Percentiles rank a stretch among this genome's conserved stretches.
phyloP scores from a whole-genome alignment of 2,113 vertebrate genomes.

The Sebastes fasciatus region DNA sequence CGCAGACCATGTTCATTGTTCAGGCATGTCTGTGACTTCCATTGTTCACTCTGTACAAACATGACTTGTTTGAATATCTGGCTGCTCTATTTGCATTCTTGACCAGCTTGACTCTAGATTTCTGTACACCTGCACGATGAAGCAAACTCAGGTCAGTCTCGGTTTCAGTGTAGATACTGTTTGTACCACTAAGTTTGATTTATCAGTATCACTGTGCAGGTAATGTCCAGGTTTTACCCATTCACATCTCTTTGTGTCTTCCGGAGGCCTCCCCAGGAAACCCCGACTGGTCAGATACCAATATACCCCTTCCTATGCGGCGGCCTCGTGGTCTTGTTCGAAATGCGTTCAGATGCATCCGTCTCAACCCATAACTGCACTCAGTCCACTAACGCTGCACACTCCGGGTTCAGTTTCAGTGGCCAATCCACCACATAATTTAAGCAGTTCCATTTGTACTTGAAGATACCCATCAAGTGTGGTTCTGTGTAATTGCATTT shows the following conservation, averaged over 20 bases:
- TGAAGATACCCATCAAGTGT: conserved; percentile 65
- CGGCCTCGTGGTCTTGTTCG: conserved; percentile 55
- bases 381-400: conserved; percentile 48
- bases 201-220: neutral
- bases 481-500: conserved; percentile 77
- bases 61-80: conserved; percentile 33
- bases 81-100: conserved; percentile 34
- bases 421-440: conserved; percentile 67
- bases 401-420: conserved; percentile 48
- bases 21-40: neutral
- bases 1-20: neutral
- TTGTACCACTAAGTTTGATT: neutral
- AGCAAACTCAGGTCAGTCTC: too few relatives aligned
- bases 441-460: conserved; percentile 67
- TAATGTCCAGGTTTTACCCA: neutral
- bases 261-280: conserved; percentile 7
- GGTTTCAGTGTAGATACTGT: neutral
- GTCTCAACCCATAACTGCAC: conserved; percentile 67
- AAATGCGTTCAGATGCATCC: conserved; percentile 51
- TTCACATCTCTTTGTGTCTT: neutral
- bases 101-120: neutral
- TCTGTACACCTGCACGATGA: neutral
- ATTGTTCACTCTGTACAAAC: neutral
- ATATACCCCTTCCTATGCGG: conserved; percentile 45
- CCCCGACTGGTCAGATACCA: conserved; percentile 12